Evolutionary conservation across 2,113 vertebrate species (phyloP).

Genomic region (Lophura nycthemera): DNA sequence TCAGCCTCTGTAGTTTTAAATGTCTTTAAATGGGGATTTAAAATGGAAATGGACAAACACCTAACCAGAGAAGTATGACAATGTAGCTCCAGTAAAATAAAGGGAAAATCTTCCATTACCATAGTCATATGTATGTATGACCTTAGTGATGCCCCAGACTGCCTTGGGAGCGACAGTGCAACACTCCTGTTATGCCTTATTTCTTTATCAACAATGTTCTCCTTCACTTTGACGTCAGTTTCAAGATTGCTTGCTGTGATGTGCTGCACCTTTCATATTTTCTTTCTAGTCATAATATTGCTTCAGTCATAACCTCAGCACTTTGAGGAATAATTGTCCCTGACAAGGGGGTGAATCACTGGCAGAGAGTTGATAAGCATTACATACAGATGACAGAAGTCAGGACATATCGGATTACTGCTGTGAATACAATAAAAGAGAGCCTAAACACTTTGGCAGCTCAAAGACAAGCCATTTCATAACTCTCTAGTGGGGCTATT

Average conservation of each 20-base stretch:
- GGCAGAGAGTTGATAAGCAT: conserved; percentile 97
- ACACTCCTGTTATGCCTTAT: background rate
- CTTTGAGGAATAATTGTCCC: conserved; percentile 95
- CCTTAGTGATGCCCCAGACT: conserved; percentile 22
- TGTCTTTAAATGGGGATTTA: background rate
- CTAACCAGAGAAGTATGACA: background rate
- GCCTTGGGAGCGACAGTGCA: background rate
- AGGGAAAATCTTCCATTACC: background rate
- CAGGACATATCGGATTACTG: conserved; percentile 99
- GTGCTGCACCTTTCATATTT: conserved; percentile 76
- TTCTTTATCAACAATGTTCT: conserved; percentile 53
- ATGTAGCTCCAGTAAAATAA: background rate
- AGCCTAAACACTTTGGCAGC: conserved; percentile 92
- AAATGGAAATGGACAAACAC: background rate
- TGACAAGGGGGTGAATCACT: conserved; percentile 97
- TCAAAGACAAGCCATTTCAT: conserved; percentile 91
- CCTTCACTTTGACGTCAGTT: conserved; percentile 75
- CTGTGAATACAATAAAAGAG: conserved; percentile 98
- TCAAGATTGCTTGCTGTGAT: conserved; percentile 71
- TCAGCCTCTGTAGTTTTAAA: background rate
- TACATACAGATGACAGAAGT: conserved; percentile 97
- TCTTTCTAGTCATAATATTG: conserved; percentile 82
- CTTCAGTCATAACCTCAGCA: conserved; percentile 85
- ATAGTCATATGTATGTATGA: background rate
- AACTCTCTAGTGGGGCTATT: conserved; percentile 87